Conservation (phyloP, 2,113 vertebrate species). For the Litocranius walleri region DNA sequence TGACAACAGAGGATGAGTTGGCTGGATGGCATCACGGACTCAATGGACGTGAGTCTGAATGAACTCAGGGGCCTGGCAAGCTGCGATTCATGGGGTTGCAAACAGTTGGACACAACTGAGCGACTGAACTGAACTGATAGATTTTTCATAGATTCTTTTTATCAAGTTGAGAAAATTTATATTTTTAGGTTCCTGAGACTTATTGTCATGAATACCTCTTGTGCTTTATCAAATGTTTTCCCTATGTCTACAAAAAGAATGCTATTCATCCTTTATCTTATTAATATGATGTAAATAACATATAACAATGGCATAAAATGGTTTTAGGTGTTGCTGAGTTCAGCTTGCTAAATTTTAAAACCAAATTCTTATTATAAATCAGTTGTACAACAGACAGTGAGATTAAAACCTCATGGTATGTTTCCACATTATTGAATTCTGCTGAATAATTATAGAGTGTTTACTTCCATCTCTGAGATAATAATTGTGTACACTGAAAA, state of each 20-base stretch:
- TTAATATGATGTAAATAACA: neutral
- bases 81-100: too few relatives aligned
- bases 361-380: slow-evolving; percentile 43
- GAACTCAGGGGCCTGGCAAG: too few relatives aligned
- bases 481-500: slow-evolving; percentile 52
- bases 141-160: neutral
- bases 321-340: neutral
- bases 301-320: neutral
- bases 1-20: too few relatives aligned
- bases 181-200: neutral
- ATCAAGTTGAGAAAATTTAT: neutral
- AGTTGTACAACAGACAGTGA: slow-evolving; percentile 42
- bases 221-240: neutral
- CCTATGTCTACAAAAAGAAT: neutral
- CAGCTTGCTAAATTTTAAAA: neutral
- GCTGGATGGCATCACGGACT: too few relatives aligned
- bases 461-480: neutral
- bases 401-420: slow-evolving; percentile 16
- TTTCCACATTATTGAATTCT: slow-evolving; percentile 24
- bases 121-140: neutral
- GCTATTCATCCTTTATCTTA: neutral
- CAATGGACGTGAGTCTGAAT: too few relatives aligned
- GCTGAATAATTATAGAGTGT: slow-evolving; percentile 24
- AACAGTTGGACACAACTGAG: too few relatives aligned
- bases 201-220: neutral